Evolutionary conservation across 2,888 invertebrate species (phyloP).

Genomic region (Tenthredo amoena): DNA sequence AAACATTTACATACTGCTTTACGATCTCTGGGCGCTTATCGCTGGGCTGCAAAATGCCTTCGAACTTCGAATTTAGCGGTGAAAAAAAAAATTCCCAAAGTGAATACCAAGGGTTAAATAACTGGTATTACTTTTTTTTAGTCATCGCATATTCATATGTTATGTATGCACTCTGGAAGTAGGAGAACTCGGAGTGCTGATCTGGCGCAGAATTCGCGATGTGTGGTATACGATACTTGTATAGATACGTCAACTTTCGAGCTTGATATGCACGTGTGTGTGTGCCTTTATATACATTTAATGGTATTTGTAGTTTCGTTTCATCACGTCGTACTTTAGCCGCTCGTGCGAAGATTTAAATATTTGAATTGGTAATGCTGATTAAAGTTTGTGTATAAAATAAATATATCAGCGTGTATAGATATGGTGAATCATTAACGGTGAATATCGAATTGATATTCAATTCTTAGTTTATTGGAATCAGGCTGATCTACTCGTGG

Average conservation of each 20-base stretch:
- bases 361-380: background rate
- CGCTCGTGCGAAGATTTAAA: background rate
- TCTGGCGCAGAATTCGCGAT: background rate
- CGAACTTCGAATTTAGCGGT: background rate
- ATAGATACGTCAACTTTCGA: background rate
- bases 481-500: constrained; percentile 3
- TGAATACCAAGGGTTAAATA: background rate
- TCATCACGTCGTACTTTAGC: background rate
- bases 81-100: background rate
- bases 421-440: background rate
- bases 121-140: background rate
- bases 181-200: background rate
- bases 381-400: background rate
- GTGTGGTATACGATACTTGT: background rate
- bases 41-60: background rate
- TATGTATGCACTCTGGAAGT: background rate
- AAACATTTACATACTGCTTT: background rate
- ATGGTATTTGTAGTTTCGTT: background rate
- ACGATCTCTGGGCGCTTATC: background rate
- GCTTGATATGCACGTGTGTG: background rate
- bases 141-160: background rate
- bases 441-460: background rate
- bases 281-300: background rate
- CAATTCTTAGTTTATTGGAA: background rate
- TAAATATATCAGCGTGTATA: background rate